Conservation (phyloP, 2,888 invertebrate species). For the Xestia ashworthii region DNA sequence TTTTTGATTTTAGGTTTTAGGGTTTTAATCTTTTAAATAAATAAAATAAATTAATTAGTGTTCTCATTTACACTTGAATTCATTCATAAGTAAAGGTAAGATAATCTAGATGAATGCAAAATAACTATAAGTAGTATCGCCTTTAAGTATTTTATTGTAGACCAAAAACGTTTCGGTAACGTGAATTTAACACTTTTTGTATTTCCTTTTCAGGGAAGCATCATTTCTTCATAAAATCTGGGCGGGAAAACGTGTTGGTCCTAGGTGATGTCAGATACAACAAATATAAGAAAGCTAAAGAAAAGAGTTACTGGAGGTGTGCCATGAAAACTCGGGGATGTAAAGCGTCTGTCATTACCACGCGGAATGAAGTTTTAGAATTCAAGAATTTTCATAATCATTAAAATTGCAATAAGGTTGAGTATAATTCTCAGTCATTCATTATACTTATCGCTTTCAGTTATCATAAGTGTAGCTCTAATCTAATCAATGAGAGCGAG, state of each 20-base stretch:
- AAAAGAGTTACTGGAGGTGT: conserved; percentile 62
- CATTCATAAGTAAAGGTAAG: neutral
- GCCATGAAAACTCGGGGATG: conserved; percentile 68
- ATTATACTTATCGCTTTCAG: neutral
- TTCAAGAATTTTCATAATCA: conserved; percentile 67
- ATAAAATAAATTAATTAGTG: conserved; percentile 4
- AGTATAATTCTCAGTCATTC: neutral
- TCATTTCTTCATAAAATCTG: conserved; percentile 47
- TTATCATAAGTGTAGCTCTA: neutral
- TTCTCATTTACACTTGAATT: neutral
- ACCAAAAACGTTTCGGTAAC: neutral
- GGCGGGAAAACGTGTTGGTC: conserved; percentile 35
- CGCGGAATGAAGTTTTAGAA: conserved; percentile 60
- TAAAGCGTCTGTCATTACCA: conserved; percentile 69
- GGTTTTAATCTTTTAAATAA: neutral
- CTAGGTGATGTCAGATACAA: conserved; percentile 54
- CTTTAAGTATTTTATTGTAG: neutral
- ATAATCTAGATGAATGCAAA: neutral
- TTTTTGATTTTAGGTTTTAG: neutral
- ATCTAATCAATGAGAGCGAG: neutral
- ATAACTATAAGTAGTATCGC: neutral
- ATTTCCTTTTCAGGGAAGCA: conserved; percentile 49
- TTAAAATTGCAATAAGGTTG: conserved; percentile 2
- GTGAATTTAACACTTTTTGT: neutral
- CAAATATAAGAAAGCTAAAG: conserved; percentile 36